Conservation (phyloP, 2,113 vertebrate species). For the Pollachius pollachius region DNA sequence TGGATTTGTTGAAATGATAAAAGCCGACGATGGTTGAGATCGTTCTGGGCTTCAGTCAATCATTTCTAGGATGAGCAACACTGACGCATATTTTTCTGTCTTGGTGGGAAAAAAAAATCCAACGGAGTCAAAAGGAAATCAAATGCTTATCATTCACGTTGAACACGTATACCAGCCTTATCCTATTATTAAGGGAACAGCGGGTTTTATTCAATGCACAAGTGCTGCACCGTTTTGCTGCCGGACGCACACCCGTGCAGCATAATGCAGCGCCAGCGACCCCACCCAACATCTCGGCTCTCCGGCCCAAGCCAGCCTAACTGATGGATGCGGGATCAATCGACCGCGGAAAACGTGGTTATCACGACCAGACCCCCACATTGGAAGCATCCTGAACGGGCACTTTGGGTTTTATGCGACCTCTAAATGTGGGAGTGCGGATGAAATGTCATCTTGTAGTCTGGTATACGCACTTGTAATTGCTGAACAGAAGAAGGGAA, state of each 20-base stretch:
- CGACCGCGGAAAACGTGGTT: constrained; percentile 37
- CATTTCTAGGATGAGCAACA: neutral
- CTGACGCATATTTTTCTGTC: constrained; percentile 48
- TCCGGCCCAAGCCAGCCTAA: constrained; percentile 32
- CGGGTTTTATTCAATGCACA: constrained; percentile 13
- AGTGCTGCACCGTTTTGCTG: constrained; percentile 61
- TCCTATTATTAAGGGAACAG: neutral
- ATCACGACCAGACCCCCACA: constrained; percentile 35
- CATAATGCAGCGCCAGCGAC: constrained; percentile 76
- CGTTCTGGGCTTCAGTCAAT: neutral
- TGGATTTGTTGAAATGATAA: neutral
- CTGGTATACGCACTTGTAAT: constrained; percentile 1
- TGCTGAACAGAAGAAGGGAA: constrained; percentile 44
- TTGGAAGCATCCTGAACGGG: constrained; percentile 13
- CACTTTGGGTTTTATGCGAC: constrained; percentile 33
- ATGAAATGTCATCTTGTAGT: constrained; percentile 21
- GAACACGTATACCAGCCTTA: neutral
- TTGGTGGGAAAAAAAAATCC: neutral
- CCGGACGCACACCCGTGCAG: constrained; percentile 63
- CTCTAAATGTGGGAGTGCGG: constrained; percentile 27
- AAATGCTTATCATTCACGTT: neutral
- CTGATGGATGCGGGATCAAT: constrained; percentile 28
- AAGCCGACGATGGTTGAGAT: neutral
- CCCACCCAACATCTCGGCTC: constrained; percentile 75
- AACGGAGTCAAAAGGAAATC: neutral